Conservation (phyloP, 2,888 invertebrate genomes). For the Ophion ventricosus region DNA sequence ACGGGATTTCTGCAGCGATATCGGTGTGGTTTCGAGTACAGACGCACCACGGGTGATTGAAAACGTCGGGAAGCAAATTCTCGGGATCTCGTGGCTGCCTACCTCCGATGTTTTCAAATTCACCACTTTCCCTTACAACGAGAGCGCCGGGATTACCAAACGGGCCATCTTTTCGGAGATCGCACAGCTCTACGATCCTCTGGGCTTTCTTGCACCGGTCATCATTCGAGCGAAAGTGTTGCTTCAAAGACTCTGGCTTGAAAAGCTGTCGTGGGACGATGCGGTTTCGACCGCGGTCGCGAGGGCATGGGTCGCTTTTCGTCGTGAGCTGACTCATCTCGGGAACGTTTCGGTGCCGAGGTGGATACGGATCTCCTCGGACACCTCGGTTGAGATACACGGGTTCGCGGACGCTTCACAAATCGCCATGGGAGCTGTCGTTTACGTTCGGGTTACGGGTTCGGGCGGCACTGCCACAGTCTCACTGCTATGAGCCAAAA, state of each 20-base stretch:
- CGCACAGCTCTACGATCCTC: conserved; percentile 21
- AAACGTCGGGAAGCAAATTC: no score
- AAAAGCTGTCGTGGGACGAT: conserved; percentile 49
- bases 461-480: background rate
- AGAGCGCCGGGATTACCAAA: background rate
- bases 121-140: background rate
- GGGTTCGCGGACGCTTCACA: background rate
- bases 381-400: background rate
- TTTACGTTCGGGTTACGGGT: background rate
- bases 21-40: no score
- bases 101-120: background rate
- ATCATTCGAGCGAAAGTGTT: conserved; percentile 49
- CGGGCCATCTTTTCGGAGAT: background rate
- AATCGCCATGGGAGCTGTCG: background rate
- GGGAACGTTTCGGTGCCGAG: background rate
- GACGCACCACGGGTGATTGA: no score
- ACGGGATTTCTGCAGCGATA: background rate
- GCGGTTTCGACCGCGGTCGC: background rate
- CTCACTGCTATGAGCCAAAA: background rate
- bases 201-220: conserved; percentile 41
- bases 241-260: conserved; percentile 46
- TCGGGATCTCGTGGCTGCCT: no score
- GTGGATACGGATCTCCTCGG: background rate
- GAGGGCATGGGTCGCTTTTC: conserved; percentile 17
- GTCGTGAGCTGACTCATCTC: conserved; percentile 5